Conservation (phyloP, 2,113 vertebrate genomes). For the Nettapus auritus region DNA sequence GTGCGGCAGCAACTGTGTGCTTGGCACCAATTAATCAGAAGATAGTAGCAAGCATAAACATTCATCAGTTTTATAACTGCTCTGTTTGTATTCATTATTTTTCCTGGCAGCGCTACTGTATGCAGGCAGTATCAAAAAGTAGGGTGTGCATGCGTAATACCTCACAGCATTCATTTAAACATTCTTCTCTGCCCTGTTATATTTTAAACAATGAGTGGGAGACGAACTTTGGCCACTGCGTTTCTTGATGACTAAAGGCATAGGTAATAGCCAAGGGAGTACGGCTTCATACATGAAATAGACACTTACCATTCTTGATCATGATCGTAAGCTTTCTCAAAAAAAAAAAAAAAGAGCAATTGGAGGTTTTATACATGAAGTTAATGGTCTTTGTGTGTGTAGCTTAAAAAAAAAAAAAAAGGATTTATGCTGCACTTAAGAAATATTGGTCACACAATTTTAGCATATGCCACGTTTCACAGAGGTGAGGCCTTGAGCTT, state of each 20-base stretch:
- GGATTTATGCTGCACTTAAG: neutral
- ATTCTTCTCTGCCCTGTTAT: neutral
- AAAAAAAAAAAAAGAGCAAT: neutral
- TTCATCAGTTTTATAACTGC: neutral
- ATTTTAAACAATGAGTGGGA: conserved; percentile 24
- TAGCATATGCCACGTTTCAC: neutral
- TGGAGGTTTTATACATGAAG: neutral
- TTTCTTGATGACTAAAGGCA: neutral
- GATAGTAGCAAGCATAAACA: conserved; percentile 6
- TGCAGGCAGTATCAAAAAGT: neutral
- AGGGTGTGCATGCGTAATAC: neutral
- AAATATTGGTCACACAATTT: neutral
- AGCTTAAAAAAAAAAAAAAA: neutral
- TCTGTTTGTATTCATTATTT: neutral
- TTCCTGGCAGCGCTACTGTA: neutral
- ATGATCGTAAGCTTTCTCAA: neutral
- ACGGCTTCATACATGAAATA: neutral
- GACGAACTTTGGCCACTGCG: conserved; percentile 22
- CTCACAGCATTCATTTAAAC: conserved; percentile 4
- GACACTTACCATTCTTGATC: neutral
- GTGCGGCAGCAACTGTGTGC: neutral
- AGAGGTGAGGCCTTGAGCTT: neutral
- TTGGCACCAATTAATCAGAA: neutral
- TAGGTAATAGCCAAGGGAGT: neutral
- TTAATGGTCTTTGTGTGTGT: neutral